Conservation (phyloP, 2,113 vertebrate genomes). For the Aldabrachelys gigantea region DNA sequence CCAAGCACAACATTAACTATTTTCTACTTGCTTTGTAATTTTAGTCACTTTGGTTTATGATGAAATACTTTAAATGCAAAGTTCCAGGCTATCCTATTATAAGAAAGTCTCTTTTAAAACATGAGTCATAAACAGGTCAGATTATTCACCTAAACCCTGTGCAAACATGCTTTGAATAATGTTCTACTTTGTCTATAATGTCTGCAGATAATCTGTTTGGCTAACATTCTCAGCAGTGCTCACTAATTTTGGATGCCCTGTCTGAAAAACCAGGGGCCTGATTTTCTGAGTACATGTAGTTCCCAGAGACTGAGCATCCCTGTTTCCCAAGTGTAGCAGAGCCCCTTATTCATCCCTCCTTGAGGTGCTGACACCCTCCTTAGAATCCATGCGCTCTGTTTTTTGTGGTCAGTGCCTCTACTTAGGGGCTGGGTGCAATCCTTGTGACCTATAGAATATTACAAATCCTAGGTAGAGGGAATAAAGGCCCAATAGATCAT, state of each 20-base stretch:
- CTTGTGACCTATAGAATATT: not conserved
- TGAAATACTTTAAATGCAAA: constrained; percentile 23
- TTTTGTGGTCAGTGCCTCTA: too few species aligned
- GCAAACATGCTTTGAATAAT: not conserved
- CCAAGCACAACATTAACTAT: constrained; percentile 15
- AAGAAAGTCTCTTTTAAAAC: not conserved
- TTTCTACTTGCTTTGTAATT: constrained; percentile 35
- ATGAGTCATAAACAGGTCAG: constrained; percentile 35
- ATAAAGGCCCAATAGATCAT: not conserved
- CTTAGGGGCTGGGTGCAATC: not conserved
- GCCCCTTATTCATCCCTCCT: rapidly evolving
- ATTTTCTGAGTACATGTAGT: not conserved
- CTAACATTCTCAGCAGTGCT: not conserved
- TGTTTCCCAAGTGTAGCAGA: not conserved
- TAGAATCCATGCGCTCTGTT: not conserved
- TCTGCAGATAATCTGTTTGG: not conserved
- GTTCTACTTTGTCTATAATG: not conserved
- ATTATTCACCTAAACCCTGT: not conserved
- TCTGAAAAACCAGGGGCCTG: not conserved
- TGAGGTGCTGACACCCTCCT: not conserved
- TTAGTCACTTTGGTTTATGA: constrained; percentile 44
- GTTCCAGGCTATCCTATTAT: not conserved
- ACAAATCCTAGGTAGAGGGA: not conserved
- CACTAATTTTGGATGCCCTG: not conserved
- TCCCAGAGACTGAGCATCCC: not conserved